These are phyloP conservation scores for Rhagophthalmus giganteus DNA, from an alignment of 2,888 invertebrate genomes.

Conservation along the genomic window DNA sequence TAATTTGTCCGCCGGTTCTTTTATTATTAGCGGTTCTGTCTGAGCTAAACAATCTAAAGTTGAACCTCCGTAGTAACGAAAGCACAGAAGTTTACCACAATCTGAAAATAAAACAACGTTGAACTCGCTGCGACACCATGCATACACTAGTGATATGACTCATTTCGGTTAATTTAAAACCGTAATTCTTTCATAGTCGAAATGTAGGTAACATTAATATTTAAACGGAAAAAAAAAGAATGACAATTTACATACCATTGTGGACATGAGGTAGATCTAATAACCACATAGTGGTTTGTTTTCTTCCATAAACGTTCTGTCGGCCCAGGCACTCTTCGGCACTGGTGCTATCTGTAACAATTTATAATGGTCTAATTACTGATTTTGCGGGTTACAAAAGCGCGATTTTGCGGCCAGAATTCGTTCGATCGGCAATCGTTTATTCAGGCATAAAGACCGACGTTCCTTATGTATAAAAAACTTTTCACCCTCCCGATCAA, in stretches of 20 bases:
- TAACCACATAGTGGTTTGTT: constrained; percentile 71
- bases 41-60: constrained; percentile 67
- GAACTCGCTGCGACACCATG: too few relatives aligned
- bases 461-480: not conserved
- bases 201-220: too few relatives aligned
- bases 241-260: constrained; percentile 58
- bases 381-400: too few relatives aligned
- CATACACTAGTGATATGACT: too few relatives aligned
- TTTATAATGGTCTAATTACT: constrained; percentile 8
- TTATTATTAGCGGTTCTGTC: constrained; percentile 65
- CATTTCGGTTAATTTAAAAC: too few relatives aligned
- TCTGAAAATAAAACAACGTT: constrained; percentile 57
- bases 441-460: not conserved
- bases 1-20: constrained; percentile 61
- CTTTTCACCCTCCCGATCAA: too few relatives aligned
- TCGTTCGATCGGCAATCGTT: not conserved
- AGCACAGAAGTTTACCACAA: constrained; percentile 69
- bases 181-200: too few relatives aligned
- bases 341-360: constrained; percentile 54
- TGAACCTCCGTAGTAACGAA: constrained; percentile 70
- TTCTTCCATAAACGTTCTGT: constrained; percentile 57
- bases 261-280: constrained; percentile 69
- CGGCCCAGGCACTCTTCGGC: constrained; percentile 54
- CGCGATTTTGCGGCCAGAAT: too few relatives aligned
- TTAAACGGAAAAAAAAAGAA: too few relatives aligned